Conservation (phyloP, 2,888 invertebrate genomes). For the Conchocele bisecta region DNA sequence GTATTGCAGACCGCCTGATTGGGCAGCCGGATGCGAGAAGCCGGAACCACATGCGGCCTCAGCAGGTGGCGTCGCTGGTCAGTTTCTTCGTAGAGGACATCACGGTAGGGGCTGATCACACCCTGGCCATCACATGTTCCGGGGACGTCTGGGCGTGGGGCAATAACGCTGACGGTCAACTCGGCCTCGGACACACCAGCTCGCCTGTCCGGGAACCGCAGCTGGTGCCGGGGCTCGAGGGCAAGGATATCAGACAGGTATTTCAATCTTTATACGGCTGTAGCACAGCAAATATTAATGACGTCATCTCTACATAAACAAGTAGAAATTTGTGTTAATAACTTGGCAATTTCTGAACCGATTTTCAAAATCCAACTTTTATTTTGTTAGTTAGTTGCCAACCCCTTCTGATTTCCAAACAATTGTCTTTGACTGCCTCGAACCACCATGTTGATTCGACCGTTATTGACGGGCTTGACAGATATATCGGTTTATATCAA, state of each 20-base stretch:
- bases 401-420: no score
- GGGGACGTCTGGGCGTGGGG: constrained; percentile 87
- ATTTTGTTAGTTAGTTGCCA: no score
- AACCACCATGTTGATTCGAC: no score
- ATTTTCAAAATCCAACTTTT: no score
- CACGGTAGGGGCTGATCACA: constrained; percentile 87
- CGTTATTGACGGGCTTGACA: no score
- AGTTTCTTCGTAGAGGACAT: constrained; percentile 85
- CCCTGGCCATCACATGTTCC: constrained; percentile 85
- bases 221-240: constrained; percentile 84
- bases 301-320: no score
- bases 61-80: constrained; percentile 84
- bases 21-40: constrained; percentile 85
- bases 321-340: no score
- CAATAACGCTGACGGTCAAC: constrained; percentile 87
- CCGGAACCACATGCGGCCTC: constrained; percentile 84
- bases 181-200: constrained; percentile 85
- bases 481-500: no score
- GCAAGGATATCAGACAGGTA: constrained; percentile 85
- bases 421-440: no score
- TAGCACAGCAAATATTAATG: no score
- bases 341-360: no score
- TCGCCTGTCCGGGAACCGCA: constrained; percentile 86
- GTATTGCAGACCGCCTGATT: constrained; percentile 85
- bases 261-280: no score